Base-by-base conservation (phyloP, 2,888 invertebrate genomes). In the Netelia virgata region DNA sequence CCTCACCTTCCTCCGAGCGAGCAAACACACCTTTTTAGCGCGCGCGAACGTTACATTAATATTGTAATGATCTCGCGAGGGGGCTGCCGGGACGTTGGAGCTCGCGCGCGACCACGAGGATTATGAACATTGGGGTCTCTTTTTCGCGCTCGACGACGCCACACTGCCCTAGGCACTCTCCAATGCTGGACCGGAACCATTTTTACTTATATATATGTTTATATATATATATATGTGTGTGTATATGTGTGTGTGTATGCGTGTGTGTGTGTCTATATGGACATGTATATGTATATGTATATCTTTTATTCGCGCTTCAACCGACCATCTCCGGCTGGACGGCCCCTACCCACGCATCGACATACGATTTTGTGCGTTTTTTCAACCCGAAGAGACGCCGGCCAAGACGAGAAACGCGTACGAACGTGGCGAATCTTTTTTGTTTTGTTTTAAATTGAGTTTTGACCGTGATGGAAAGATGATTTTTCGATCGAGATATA, bases 11-110 rank as follows among this genome's bases (percentile, higher is more conserved):
- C 88, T 88, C 87, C 82, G 88, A 87, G 88, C 91, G 89, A 91
- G 91, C 92, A 91, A 92, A 91, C 92, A 92, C 92, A 93, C 93
- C 92, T 93, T 93, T 92, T 92, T 92, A 91, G 91, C 91, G 88
- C 90, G 82, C 83, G 76, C 84, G 77, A 84, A 84, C 91, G 92
- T 92, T 92, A 91, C 92, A 91, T 91, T 92, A 91, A 92, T 93
- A 92, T 92, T 91, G 90, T 92, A 92, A 92, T 92, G 91, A 91
- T 89, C 89, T 87, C 82, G 87, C 28, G 63, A 68, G 72, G 84
- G 64, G 74, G 82, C 82, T 83, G 87, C 66, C 72, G 68, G 61
- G 66, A 57, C 41, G 53, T 64, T 57, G 76, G 84, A 63, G 76
- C 57, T 64, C 66, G 86, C 86, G 84, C 78, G 85, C 57, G 82